Conservation (phyloP, 1,140 invertebrate species). For the Drosophila ficusphila region DNA sequence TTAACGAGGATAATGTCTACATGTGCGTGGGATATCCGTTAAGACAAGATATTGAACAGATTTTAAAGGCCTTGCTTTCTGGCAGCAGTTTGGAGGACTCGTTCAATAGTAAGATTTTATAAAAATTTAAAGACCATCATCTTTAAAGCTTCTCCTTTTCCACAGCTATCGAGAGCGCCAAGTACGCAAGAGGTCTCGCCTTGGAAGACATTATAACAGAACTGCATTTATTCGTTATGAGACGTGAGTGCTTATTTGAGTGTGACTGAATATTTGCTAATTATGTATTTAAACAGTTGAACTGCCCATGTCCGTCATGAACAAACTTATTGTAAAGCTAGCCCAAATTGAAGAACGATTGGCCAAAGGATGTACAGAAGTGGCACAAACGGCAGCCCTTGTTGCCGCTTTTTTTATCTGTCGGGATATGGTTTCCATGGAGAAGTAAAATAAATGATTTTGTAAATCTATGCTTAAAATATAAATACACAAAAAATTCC, state of each 20-base stretch:
- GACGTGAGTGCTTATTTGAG: constrained; percentile 10
- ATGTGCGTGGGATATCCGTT: constrained; percentile 98
- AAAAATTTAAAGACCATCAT: not conserved
- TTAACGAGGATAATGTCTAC: constrained; percentile 97
- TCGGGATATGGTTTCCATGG: constrained; percentile 34
- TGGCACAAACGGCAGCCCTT: constrained; percentile 29
- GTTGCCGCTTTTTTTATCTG: constrained; percentile 26
- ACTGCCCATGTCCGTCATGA: constrained; percentile 28
- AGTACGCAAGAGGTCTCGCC: constrained; percentile 20
- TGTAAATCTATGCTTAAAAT: not conserved
- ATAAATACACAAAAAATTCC: no score
- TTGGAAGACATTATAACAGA: constrained; percentile 33
- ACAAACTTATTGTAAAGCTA: constrained; percentile 15
- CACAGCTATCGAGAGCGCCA: constrained; percentile 22
- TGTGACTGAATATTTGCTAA: no score
- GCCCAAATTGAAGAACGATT: constrained; percentile 34
- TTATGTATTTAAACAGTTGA: constrained; percentile 11
- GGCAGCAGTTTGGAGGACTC: constrained; percentile 91
- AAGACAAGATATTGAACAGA: constrained; percentile 94
- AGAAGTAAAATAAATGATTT: constrained; percentile 10
- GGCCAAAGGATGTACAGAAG: constrained; percentile 33
- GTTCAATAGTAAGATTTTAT: constrained; percentile 90
- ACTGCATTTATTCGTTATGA: constrained; percentile 27
- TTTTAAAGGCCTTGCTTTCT: constrained; percentile 95
- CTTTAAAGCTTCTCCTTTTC: not conserved